phyloP scores from a whole-genome alignment of 1,140 invertebrate genomes.

The Maniola jurtina region DNA sequence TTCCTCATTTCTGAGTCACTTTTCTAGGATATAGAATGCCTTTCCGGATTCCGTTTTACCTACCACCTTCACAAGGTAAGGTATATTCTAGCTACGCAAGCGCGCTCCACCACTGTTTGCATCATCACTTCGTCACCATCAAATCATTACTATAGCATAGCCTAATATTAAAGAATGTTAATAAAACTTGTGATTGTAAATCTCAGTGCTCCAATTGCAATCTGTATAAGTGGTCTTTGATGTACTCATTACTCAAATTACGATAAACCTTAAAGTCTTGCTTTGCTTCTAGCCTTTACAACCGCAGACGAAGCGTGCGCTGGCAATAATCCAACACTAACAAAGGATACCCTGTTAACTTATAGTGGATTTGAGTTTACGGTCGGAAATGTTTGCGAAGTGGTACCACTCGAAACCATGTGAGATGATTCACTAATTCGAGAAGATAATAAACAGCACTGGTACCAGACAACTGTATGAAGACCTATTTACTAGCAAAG shows the following conservation, averaged over 20 bases:
- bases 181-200: too few species aligned
- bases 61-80: too few species aligned
- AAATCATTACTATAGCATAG: too few species aligned
- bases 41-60: too few species aligned
- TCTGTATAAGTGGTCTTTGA: background rate
- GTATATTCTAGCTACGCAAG: too few species aligned
- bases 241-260: conserved; percentile 1
- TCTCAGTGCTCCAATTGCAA: too few species aligned
- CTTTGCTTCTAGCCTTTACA: conserved; percentile 17
- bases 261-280: conserved; percentile 11
- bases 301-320: conserved; percentile 16
- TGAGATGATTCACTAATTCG: conserved; percentile 11
- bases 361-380: conserved; percentile 18
- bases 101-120: too few species aligned
- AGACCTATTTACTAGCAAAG: background rate
- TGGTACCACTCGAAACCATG: conserved; percentile 10
- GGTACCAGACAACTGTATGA: conserved; percentile 1
- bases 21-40: too few species aligned
- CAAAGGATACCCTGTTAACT: conserved; percentile 28
- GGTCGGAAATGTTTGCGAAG: conserved; percentile 17
- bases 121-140: too few species aligned
- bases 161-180: too few species aligned
- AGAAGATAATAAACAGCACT: conserved; percentile 9
- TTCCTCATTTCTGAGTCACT: too few species aligned
- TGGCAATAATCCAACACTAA: conserved; percentile 30